These are phyloP conservation scores for Macropis europaea DNA, from an alignment of 2,888 invertebrate genomes.

Conservation along the genomic window DNA sequence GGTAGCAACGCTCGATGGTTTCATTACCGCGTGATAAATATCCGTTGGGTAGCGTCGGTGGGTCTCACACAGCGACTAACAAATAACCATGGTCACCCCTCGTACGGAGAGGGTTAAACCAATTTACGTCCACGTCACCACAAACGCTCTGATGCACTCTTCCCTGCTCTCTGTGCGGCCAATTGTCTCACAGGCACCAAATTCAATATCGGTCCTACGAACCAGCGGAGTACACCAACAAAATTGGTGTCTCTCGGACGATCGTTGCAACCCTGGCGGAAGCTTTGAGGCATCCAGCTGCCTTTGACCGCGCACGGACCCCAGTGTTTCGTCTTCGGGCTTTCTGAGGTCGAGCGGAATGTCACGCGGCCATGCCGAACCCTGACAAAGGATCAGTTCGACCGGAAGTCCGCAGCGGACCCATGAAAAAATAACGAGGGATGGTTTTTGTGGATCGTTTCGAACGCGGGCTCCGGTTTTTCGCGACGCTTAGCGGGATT, in stretches of 20 bases:
- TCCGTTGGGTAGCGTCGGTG: no score
- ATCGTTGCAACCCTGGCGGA: background rate
- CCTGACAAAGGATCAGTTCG: background rate
- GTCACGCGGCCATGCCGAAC: background rate
- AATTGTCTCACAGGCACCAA: conserved; percentile 1
- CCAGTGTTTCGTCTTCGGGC: background rate
- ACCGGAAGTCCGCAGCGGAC: background rate
- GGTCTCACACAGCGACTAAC: no score
- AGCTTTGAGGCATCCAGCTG: conserved; percentile 42
- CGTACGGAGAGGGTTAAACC: no score
- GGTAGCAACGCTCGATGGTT: no score
- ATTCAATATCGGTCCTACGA: conserved; percentile 28
- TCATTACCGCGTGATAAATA: no score
- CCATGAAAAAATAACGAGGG: background rate
- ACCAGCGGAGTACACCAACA: background rate
- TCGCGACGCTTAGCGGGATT: background rate
- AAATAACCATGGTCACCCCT: no score
- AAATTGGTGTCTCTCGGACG: conserved; percentile 26
- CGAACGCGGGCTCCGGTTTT: no score
- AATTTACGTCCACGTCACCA: no score
- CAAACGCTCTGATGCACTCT: no score
- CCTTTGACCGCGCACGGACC: background rate
- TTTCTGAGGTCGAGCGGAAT: no score
- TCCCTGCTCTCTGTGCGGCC: background rate
- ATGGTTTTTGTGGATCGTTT: background rate